Evolutionary conservation across 2,888 invertebrate species (phyloP).

Genomic region (Lasioglossum malachurum): DNA sequence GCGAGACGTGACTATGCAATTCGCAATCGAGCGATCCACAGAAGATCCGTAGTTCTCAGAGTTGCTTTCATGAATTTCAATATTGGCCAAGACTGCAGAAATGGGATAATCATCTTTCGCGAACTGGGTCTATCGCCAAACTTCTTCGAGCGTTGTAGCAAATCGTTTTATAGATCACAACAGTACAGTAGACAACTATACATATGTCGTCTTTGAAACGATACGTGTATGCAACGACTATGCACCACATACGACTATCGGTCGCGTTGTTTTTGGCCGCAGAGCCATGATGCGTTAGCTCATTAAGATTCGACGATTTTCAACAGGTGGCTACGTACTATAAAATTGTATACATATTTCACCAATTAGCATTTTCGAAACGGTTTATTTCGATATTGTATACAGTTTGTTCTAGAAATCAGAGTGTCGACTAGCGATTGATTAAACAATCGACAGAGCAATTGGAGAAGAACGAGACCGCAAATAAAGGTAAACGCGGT

Average conservation of each 20-base stretch:
- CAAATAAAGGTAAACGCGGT: background rate
- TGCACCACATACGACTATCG: background rate
- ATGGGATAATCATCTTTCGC: background rate
- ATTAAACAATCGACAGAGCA: background rate
- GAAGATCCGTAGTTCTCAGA: background rate
- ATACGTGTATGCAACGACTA: too few relatives aligned
- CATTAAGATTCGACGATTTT: too few relatives aligned
- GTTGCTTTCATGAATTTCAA: background rate
- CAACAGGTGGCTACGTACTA: too few relatives aligned
- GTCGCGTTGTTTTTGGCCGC: constrained; percentile 25
- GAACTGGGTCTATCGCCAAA: background rate
- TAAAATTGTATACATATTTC: background rate
- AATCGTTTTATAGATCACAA: background rate
- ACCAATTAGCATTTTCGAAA: background rate
- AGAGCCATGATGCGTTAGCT: background rate
- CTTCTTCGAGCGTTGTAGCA: background rate
- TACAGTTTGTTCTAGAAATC: background rate
- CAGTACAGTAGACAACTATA: background rate
- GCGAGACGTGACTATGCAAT: background rate
- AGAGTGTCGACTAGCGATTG: background rate
- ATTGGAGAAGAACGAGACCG: background rate
- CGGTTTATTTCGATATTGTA: background rate
- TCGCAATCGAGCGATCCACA: constrained; percentile 3
- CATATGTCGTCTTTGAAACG: background rate
- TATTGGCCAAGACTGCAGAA: constrained; percentile 23